A percentile compares a stretch with the other conserved stretches of the same genome.
phyloP scores from a whole-genome alignment of 2,888 invertebrate genomes.

The Eremobia ochroleuca region DNA sequence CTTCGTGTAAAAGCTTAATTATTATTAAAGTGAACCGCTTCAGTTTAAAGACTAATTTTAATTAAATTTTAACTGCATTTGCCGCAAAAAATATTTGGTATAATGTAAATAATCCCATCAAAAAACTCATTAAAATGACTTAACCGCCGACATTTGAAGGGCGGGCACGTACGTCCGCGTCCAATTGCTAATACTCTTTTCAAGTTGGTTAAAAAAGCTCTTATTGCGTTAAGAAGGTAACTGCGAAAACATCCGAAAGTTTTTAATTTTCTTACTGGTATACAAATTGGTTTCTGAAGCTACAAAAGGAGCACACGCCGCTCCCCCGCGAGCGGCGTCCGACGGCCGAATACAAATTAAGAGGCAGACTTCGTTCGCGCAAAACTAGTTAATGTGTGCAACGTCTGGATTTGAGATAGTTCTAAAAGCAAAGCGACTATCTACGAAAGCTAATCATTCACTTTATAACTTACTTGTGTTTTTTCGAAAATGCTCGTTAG shows the following conservation, averaged over 20 bases:
- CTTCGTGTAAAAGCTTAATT: slow-evolving; percentile 72
- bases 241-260: slow-evolving; percentile 81
- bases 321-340: slow-evolving; percentile 78
- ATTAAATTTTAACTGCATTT: slow-evolving; percentile 40
- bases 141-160: slow-evolving; percentile 35
- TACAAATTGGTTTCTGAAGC: slow-evolving; percentile 89
- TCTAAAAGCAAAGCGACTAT: slow-evolving; percentile 73
- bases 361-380: slow-evolving; percentile 82
- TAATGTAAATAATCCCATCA: slow-evolving; percentile 30
- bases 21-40: slow-evolving; percentile 53
- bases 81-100: slow-evolving; percentile 15
- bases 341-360: slow-evolving; percentile 88
- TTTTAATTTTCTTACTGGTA: slow-evolving; percentile 88
- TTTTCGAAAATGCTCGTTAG: slow-evolving; percentile 28
- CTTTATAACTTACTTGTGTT: slow-evolving; percentile 65
- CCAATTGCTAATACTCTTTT: slow-evolving; percentile 56
- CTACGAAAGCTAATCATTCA: slow-evolving; percentile 72
- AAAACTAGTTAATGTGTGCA: slow-evolving; percentile 86
- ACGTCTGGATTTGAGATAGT: slow-evolving; percentile 82
- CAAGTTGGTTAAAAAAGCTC: slow-evolving; percentile 72
- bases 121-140: slow-evolving; percentile 51
- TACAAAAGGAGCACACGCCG: slow-evolving; percentile 86
- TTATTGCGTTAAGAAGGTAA: slow-evolving; percentile 78
- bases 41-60: slow-evolving; percentile 38
- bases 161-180: slow-evolving; percentile 26